These are phyloP conservation scores for Luffia ferchaultella DNA, from an alignment of 2,888 invertebrate genomes.

Conservation along the genomic window DNA sequence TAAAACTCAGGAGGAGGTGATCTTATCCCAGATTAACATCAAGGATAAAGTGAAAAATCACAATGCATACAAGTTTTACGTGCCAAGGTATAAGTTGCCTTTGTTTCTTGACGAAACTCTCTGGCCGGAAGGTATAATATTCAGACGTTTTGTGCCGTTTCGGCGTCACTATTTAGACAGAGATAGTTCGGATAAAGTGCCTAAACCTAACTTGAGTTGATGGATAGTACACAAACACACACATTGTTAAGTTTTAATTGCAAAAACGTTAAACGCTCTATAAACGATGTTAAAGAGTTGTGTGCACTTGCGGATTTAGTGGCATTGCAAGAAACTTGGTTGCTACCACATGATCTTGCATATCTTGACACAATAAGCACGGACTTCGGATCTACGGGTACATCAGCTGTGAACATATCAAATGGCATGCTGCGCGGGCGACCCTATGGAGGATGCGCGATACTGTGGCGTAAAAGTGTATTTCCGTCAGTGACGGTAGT, in stretches of 20 bases:
- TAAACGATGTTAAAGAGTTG: neutral
- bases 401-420: conserved; percentile 5
- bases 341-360: conserved; percentile 4
- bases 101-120: conserved; percentile 11
- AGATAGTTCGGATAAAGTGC: no score
- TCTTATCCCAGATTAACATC: neutral
- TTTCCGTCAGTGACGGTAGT: conserved; percentile 2
- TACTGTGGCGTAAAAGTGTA: conserved; percentile 5
- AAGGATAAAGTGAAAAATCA: neutral
- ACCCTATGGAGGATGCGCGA: conserved; percentile 6
- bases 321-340: conserved; percentile 8
- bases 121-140: conserved; percentile 14
- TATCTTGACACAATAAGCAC: neutral
- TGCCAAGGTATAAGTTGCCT: no score
- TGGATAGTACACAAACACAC: neutral
- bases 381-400: conserved; percentile 4
- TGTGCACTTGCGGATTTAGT: conserved; percentile 3
- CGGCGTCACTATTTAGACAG: neutral
- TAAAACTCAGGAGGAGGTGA: neutral
- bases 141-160: conserved; percentile 9
- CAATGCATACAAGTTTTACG: conserved; percentile 1
- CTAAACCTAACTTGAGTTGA: neutral
- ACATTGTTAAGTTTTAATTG: conserved; percentile 6
- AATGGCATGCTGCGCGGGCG: conserved; percentile 4
- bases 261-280: conserved; percentile 1